Evolutionary conservation across 2,888 invertebrate genomes (phyloP), one percentile per base, ranked within the genome.

Genomic region (Orthosia gracilis): DNA sequence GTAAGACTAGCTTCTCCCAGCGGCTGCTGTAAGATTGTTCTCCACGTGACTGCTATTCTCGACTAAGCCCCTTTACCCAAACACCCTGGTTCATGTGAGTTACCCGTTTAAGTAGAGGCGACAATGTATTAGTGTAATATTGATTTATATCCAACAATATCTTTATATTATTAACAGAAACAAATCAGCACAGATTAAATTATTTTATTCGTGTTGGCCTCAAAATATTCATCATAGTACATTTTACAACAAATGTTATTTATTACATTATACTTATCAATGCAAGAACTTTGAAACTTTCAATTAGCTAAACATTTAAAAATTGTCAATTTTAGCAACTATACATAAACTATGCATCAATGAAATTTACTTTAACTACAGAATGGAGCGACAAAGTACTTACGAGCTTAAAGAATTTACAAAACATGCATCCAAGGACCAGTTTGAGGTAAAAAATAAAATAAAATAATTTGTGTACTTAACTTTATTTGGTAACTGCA

Each of bases 401-500:
- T 69, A 68, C 21, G 69, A 70, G 64, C 69, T 64, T 68, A 71
- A 73, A 71, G 52, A 70, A 75, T 74, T 74, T 64, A 74, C 71
- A 82, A 57, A 52, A 73, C 82, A 80, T 79, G 87, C 85, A 80
- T 57, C 50, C 61, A 68, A 71, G 69, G 75, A 78, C 58, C 69
- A 54, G 64, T 50, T 49, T n/a, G 52, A 76, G 73, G 84, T 76
- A 83, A 91, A 92, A 90, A 92, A 92, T 91, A 91, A 86, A 89
- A 86, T 79, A 84, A 83, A 76, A 88, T 76, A 88, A 87, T 85
- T 86, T 89, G 90, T 93, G 93, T 94, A 94, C 93, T 94, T 93
- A 92, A 91, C 91, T 94, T 95, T 94, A 94, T 94, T 94, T 95
- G 95, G 95, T 95, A 95, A 95, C 95, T 94, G 94, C 92, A 93